Base-by-base conservation (phyloP, 2,888 invertebrate genomes). In the Punctoribates punctum region DNA sequence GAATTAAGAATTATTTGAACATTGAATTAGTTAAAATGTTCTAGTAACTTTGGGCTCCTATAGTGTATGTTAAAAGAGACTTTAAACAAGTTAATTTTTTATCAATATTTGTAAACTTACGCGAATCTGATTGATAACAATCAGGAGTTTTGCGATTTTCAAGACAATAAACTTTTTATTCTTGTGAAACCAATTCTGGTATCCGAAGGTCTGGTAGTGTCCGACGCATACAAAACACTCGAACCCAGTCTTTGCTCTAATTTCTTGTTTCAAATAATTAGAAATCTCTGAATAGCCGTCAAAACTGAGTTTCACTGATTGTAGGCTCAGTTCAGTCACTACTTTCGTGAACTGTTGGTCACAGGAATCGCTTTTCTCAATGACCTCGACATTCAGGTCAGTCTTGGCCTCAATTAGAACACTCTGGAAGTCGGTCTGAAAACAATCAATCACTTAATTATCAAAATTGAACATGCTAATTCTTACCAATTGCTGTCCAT, bases 251-350 rank as follows among this genome's bases (percentile, higher is more conserved):
- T 60, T 60, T 1, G 23, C 60, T 23, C 60, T 17, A 5, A 60
- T 60, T 20, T 60, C 60, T 60, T 60, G 60, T 60, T 60, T 60
- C 25, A 60, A 60, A 25, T 60, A 60, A 23, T 60, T 23, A 5
- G 60, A 17, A 20, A 60, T 60, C 20, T 60, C 60, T 11, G 23
- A 11, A 23, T 23, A 60, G n/a, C 3, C 23, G 23, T 17, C 60
- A 3, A 60, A 60, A n/a, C 23, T 11, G 11, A 60, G 20, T 23
- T 23, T n/a, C 1, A 60, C 25, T 3, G 60, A 3, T 13, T 23
- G 60, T 25, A 60, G 20, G 13, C 60, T 25, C 20, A 60, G 60
- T 2, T 60, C 60, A 5, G n/a, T 20, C 2, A 25, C 25, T 20
- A 23, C 20, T 13, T 4, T 3, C 13, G 6, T 23, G 13, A 60